Evolutionary conservation across 2,797 vertebrate genomes (phyloP).

Genomic region (Hippopotamyrus pictus): DNA sequence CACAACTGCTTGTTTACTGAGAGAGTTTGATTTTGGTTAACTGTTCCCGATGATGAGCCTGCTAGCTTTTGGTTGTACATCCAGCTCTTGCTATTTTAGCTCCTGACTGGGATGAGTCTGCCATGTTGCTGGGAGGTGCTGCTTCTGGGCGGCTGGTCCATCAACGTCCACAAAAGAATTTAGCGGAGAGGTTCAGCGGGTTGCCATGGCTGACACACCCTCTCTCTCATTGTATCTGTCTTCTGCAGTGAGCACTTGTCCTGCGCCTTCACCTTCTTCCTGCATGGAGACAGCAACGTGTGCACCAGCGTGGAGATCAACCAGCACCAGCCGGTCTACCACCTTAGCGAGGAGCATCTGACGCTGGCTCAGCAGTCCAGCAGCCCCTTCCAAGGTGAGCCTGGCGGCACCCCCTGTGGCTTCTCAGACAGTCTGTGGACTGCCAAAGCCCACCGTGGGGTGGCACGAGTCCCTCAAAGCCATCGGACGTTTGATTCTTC

Average conservation of each 20-base stretch:
- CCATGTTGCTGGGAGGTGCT: not conserved
- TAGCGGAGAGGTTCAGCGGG: not conserved
- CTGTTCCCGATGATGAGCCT: not conserved
- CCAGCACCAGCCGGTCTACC: conserved; percentile 95
- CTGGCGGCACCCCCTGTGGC: not conserved
- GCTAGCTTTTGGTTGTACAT: not conserved
- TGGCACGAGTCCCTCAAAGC: not conserved
- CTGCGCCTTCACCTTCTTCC: conserved; percentile 96
- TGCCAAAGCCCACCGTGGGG: not conserved
- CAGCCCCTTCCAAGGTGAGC: conserved; percentile 90
- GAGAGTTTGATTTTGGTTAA: not conserved
- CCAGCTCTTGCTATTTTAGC: not conserved
- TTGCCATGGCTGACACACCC: not conserved
- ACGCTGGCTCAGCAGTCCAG: conserved; percentile 87
- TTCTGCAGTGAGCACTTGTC: conserved; percentile 85
- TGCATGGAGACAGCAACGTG: conserved; percentile 95
- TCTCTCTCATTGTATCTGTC: conserved; percentile 25
- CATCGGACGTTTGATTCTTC: not conserved
- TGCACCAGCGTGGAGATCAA: conserved; percentile 99
- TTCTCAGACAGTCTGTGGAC: not conserved
- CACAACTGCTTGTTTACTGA: not conserved
- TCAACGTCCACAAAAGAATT: not conserved
- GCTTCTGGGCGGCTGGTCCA: not conserved
- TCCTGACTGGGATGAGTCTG: not conserved
- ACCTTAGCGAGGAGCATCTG: conserved; percentile 91